Base-by-base conservation (phyloP, 2,888 invertebrate genomes). In the Pristionchus entomophagus region DNA sequence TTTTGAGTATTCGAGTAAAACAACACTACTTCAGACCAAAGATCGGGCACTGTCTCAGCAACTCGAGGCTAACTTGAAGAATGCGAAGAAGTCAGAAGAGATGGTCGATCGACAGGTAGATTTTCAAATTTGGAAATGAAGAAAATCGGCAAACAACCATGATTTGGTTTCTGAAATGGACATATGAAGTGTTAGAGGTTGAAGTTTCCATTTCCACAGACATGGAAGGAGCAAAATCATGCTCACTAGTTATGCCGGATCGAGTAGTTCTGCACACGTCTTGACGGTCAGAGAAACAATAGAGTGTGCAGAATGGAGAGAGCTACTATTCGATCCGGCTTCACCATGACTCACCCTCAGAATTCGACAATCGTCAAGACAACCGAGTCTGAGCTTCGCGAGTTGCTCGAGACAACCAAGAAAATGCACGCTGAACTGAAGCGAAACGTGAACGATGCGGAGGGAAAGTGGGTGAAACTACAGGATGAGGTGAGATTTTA, bases 71-170 rank as follows among this genome's bases (percentile, higher is more conserved):
- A 85, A 77, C 51, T 22, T 53, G 56, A 51, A 85, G 85, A 85
- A 85, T 10, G 85, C 77, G 38, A 85, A 85, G 85, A 85, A 85
- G 32, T 26, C 73, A 5, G 73, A 85, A 19, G 77, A 85, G 32
- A 65, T 84, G 83, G 6, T 35, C 59, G 82, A 82, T 14, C 19
- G 82, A 59, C 53, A 59, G 51, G 82, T 82, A 41, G 26, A 19
- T 26, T 65, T 35, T 65, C 65, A 65, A 65, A 35, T 65, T 2
- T n/a, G n/a, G n/a, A n/a, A n/a, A n/a, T n/a, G n/a, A n/a, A n/a
- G n/a, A n/a, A n/a, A n/a, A n/a, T n/a, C n/a, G n/a, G n/a, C n/a
- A n/a, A n/a, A n/a, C n/a, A n/a, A n/a, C n/a, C n/a, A n/a, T n/a
- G n/a, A n/a, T n/a, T n/a, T n/a, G n/a, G n/a, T n/a, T n/a, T n/a